These are phyloP conservation scores for Eueides isabella DNA, from an alignment of 1,140 invertebrate genomes.

Conservation along the genomic window DNA sequence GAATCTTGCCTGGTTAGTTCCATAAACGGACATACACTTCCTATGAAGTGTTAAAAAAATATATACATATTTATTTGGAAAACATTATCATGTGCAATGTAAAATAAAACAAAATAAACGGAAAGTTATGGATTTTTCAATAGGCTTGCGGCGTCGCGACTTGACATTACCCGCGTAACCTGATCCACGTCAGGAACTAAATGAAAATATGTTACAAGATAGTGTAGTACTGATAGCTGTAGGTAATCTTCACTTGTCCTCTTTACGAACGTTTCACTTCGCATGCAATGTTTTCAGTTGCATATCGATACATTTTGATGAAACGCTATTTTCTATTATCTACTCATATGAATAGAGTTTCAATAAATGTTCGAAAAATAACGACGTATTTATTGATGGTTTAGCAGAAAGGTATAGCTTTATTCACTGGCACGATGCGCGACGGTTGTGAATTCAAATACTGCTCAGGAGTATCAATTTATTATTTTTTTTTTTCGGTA, in stretches of 20 bases:
- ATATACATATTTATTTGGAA: too few species aligned
- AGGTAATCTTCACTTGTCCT: constrained; percentile 5
- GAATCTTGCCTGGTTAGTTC: too few species aligned
- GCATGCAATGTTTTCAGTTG: background rate
- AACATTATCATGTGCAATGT: background rate
- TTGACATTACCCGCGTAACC: background rate
- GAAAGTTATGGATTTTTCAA: background rate
- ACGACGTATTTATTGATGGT: too few species aligned
- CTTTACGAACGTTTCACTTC: background rate
- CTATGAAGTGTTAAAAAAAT: too few species aligned
- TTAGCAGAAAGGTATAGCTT: too few species aligned
- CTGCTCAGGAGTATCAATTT: too few species aligned
- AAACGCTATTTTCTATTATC: background rate
- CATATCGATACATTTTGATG: background rate
- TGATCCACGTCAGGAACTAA: background rate
- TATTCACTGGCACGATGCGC: too few species aligned
- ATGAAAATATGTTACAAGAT: background rate
- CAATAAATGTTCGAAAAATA: background rate
- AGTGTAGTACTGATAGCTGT: background rate
- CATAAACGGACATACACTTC: background rate
- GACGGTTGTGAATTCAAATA: too few species aligned
- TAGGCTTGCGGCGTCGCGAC: background rate
- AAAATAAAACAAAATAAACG: background rate
- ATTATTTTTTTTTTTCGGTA: too few species aligned
- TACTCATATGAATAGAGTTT: background rate